Conservation (phyloP, 2,888 invertebrate species). For the Lasioglossum calceatum region DNA sequence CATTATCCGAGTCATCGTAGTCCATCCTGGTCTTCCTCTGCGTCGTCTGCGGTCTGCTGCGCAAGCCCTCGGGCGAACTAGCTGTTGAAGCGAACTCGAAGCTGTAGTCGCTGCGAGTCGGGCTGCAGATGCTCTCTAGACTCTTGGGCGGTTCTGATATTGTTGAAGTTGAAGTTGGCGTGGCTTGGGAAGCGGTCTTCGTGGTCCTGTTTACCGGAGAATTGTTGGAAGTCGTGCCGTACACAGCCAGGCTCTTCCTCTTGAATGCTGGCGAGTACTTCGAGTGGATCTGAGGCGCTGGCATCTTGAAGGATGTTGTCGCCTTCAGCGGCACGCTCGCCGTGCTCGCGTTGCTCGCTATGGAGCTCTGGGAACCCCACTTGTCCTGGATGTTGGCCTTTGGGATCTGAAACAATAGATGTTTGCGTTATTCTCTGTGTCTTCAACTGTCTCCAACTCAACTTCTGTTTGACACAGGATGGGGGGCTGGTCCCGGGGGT, state of each 20-base stretch:
- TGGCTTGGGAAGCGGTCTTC: constrained; percentile 47
- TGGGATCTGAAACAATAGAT: constrained; percentile 70
- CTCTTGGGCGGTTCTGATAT: constrained; percentile 85
- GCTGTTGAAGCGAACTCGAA: constrained; percentile 85
- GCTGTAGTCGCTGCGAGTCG: constrained; percentile 86
- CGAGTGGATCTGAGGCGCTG: constrained; percentile 86
- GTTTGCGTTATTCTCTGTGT: neutral
- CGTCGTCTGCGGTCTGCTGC: constrained; percentile 74
- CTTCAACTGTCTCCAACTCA: neutral
- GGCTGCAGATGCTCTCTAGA: constrained; percentile 87
- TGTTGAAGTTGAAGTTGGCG: constrained; percentile 17
- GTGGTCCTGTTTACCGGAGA: constrained; percentile 55
- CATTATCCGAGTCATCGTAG: constrained; percentile 92
- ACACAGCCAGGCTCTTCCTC: constrained; percentile 90
- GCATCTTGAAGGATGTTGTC: constrained; percentile 80
- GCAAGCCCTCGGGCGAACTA: constrained; percentile 77
- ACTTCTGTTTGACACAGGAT: too few relatives aligned
- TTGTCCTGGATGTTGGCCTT: constrained; percentile 80
- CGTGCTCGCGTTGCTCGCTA: constrained; percentile 79
- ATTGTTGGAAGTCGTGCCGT: constrained; percentile 79
- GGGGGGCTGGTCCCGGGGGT: too few relatives aligned
- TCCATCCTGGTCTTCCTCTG: constrained; percentile 79
- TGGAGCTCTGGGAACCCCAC: constrained; percentile 81
- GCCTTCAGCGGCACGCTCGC: constrained; percentile 76
- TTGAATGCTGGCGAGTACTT: constrained; percentile 94